These are phyloP conservation scores for Oceanodroma tethys DNA, from an alignment of 2,113 vertebrate species.

Conservation along the genomic window DNA sequence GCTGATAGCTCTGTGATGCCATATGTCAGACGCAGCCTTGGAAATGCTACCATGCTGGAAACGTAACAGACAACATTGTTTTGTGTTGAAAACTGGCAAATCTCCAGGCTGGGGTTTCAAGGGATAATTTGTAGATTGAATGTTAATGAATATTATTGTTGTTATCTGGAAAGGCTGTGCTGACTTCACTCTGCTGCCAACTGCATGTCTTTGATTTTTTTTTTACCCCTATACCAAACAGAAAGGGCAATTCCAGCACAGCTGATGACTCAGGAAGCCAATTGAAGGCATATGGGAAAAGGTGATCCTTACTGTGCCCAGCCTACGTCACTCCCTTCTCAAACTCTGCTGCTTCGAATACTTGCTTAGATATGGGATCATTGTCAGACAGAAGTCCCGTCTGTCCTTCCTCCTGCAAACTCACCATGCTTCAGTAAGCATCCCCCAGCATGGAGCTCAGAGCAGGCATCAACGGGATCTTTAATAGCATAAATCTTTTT, in stretches of 20 bases:
- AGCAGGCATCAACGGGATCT: neutral
- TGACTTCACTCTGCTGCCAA: neutral
- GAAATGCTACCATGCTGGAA: neutral
- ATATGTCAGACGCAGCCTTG: neutral
- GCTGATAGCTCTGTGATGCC: neutral
- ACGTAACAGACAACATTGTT: neutral
- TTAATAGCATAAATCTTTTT: neutral
- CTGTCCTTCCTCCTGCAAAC: neutral
- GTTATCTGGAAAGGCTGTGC: neutral
- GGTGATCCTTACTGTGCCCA: neutral
- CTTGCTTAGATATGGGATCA: neutral
- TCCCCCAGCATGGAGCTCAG: neutral
- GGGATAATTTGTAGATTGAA: constrained; percentile 45
- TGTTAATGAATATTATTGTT: constrained; percentile 30
- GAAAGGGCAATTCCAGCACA: neutral
- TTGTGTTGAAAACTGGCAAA: neutral
- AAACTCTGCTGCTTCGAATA: neutral
- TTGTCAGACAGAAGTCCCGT: neutral
- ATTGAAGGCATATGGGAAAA: neutral
- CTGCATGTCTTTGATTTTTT: neutral
- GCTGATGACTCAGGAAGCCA: neutral
- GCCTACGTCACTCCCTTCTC: neutral
- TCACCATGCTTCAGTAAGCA: neutral
- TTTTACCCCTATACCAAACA: neutral
- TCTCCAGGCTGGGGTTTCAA: constrained; percentile 17